Conservation (phyloP, 2,797 vertebrate species). For the Psittacula echo region DNA sequence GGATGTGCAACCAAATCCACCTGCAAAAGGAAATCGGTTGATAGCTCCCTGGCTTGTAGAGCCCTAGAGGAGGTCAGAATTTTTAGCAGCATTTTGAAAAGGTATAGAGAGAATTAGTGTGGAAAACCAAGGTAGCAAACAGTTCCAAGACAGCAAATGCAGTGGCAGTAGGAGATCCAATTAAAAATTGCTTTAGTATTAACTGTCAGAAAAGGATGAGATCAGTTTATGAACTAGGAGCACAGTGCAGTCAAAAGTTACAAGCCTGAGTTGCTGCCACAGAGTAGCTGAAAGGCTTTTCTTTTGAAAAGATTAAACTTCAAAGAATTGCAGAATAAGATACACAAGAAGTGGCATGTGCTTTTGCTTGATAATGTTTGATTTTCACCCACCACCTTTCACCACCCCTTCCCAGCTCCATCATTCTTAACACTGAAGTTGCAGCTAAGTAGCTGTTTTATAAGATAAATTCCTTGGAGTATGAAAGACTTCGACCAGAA, state of each 20-base stretch:
- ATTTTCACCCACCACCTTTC: constrained; percentile 24
- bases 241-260: constrained; percentile 61
- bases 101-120: constrained; percentile 38
- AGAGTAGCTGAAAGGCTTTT: constrained; percentile 75
- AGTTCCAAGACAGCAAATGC: constrained; percentile 38
- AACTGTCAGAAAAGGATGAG: constrained; percentile 73
- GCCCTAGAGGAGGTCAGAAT: constrained; percentile 43
- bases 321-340: constrained; percentile 73
- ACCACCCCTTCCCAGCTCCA: neutral
- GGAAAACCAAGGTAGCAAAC: constrained; percentile 51
- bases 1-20: neutral
- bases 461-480: constrained; percentile 62
- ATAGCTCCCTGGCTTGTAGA: neutral
- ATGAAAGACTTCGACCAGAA: constrained; percentile 34
- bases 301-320: constrained; percentile 76
- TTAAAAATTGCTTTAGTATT: constrained; percentile 66
- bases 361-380: constrained; percentile 69
- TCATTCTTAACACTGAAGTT: constrained; percentile 67
- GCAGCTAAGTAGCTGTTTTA: constrained; percentile 65
- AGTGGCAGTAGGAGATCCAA: constrained; percentile 31
- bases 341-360: constrained; percentile 69
- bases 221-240: constrained; percentile 67
- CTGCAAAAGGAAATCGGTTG: neutral
- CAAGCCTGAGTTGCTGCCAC: constrained; percentile 66
- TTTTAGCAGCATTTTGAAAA: constrained; percentile 49